These are phyloP conservation scores for Genyomyrus donnyi DNA, from an alignment of 2,113 vertebrate genomes.

Conservation along the genomic window DNA sequence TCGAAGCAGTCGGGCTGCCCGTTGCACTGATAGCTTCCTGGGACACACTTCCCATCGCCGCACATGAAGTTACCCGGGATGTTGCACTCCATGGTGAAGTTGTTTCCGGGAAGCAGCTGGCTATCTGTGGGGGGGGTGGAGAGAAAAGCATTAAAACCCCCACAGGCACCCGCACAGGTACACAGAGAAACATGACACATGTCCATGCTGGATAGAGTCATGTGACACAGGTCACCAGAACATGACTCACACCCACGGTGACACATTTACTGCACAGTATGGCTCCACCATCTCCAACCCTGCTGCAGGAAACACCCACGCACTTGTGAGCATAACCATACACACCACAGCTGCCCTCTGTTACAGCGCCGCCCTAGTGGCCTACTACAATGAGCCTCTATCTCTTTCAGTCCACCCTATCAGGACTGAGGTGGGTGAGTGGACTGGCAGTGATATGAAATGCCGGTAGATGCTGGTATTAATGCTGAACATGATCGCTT, in stretches of 20 bases:
- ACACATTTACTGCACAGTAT: background rate
- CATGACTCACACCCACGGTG: background rate
- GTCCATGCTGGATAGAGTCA: background rate
- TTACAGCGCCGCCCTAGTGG: background rate
- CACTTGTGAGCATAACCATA: background rate
- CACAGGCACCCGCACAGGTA: background rate
- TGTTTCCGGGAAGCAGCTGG: conserved; percentile 88
- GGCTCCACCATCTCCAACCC: background rate
- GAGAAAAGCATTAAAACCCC: background rate
- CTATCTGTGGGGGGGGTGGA: conserved; percentile 60
- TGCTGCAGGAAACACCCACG: background rate
- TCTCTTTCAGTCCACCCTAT: background rate
- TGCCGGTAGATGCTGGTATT: background rate
- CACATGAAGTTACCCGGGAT: conserved; percentile 96
- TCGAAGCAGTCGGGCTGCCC: conserved; percentile 87
- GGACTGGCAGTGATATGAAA: background rate
- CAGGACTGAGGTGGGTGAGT: background rate
- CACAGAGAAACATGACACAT: background rate
- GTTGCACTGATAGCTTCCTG: conserved; percentile 84
- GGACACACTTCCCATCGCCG: conserved; percentile 83
- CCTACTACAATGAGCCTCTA: background rate
- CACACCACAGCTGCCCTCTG: background rate
- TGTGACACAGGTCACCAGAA: background rate
- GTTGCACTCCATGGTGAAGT: conserved; percentile 92
- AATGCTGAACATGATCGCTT: background rate